Percentiles rank a stretch among this genome's conserved stretches.
phyloP scores from a whole-genome alignment of 1,140 invertebrate species.

The Medauroidea extradentata region DNA sequence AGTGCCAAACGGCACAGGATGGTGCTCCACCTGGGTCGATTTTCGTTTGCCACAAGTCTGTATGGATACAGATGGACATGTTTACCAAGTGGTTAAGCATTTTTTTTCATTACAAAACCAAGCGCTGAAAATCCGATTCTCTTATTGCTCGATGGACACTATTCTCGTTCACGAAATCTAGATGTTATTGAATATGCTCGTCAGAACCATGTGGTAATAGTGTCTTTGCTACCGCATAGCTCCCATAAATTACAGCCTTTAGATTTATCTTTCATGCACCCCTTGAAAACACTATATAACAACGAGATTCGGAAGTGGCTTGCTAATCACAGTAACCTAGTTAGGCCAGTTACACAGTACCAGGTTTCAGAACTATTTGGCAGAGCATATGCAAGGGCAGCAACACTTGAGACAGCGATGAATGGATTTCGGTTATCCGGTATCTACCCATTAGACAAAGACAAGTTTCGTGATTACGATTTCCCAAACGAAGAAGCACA shows the following conservation, averaged over 20 bases:
- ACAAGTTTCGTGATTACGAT: slow-evolving; percentile 37
- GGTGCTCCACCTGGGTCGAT: slow-evolving; percentile 26
- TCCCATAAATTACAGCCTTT: slow-evolving; percentile 26
- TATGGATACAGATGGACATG: slow-evolving; percentile 34
- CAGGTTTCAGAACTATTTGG: slow-evolving; percentile 36
- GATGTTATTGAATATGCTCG: slow-evolving; percentile 34
- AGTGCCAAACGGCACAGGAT: no score
- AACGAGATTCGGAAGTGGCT: no score
- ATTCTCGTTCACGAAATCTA: slow-evolving; percentile 39
- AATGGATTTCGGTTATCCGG: slow-evolving; percentile 39
- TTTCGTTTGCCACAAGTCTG: slow-evolving; percentile 27
- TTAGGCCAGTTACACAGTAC: slow-evolving; percentile 22
- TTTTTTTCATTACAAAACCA: slow-evolving; percentile 24
- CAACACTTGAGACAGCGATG: slow-evolving; percentile 36
- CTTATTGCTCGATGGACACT: slow-evolving; percentile 40
- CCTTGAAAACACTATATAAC: slow-evolving; percentile 27
- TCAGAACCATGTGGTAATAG: slow-evolving; percentile 36
- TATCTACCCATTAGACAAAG: slow-evolving; percentile 37
- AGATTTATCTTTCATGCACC: slow-evolving; percentile 40
- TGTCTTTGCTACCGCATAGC: slow-evolving; percentile 38
- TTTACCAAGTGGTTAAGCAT: slow-evolving; percentile 37
- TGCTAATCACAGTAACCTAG: background rate
- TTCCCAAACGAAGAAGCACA: slow-evolving; percentile 20
- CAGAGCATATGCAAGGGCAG: slow-evolving; percentile 33
- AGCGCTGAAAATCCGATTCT: slow-evolving; percentile 29